Base-by-base conservation (phyloP, 2,113 vertebrate species). In the Erinaceus europaeus region DNA sequence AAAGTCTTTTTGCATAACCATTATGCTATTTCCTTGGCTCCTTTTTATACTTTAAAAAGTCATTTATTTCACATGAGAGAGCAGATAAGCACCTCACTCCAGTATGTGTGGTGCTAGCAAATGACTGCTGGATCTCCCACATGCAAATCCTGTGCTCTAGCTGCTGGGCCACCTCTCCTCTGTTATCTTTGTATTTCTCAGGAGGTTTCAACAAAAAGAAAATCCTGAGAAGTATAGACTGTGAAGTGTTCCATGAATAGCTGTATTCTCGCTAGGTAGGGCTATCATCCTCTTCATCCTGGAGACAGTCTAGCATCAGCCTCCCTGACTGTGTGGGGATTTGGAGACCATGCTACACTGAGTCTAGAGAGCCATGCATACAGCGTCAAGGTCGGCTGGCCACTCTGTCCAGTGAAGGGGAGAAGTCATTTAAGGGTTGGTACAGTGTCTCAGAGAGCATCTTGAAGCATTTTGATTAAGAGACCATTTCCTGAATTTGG, bases 351-450 rank as follows among this genome's bases (percentile, higher is more conserved):
- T 17, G 3, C 78, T 29, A 11, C 0, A 4, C 38, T 29, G n/a
- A 40, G n/a, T 57, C 57, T 68, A 40, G 67, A 57, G 36, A 79
- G 12, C 25, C 3, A 46, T 20, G 34, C 6, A 0, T 29, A 17
- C 81, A 92, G 94, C 94, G 96, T 98, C 98, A 98, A 94, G 97
- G 97, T 90, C 95, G 95, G 97, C 94, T 95, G 97, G 95, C 91
- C 93, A 95, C 96, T 36, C 88, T 85, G 68, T 82, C 89, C 44
- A 20, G 94, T 65, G 87, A 94, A 97, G 98, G 94, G 91, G 57
- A 95, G 96, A 86, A 86, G 94, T 94, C 96, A 94, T 96, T 93
- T 74, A 77, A 90, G 61, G 65, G 71, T 53, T 13, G 32, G 59
- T 27, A 74, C 32, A 93, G 92, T 9, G 9, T 93, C 85, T 92